Percentiles rank a stretch among this genome's conserved stretches.
Evolutionary conservation across 1,140 invertebrate genomes (phyloP).

Genomic region (Meloidogyne chitwoodi): DNA sequence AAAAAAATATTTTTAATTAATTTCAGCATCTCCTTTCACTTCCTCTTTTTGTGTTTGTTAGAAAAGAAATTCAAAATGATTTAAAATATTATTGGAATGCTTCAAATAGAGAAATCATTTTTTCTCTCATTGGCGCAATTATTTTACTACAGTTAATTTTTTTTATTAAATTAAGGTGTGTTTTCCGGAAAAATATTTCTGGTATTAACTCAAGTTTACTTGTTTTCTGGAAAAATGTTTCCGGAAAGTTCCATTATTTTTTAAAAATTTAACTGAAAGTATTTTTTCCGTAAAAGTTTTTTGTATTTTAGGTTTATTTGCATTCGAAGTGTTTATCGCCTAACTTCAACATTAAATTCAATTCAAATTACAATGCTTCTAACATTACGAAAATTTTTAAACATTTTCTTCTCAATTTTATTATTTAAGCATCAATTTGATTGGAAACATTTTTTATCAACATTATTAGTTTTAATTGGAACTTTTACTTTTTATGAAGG

Average conservation of each 20-base stretch:
- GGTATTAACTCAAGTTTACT: too few relatives aligned
- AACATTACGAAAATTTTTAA: slow-evolving; percentile 90
- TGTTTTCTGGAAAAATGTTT: too few relatives aligned
- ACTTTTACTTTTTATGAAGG: slow-evolving; percentile 31
- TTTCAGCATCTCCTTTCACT: slow-evolving; percentile 74
- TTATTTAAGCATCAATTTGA: slow-evolving; percentile 94
- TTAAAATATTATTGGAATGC: slow-evolving; percentile 69
- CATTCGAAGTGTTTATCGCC: slow-evolving; percentile 84
- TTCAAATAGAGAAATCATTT: slow-evolving; percentile 71
- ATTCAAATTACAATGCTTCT: slow-evolving; percentile 89
- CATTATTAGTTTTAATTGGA: slow-evolving; percentile 80
- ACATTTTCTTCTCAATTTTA: slow-evolving; percentile 84
- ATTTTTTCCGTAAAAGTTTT: neutral
- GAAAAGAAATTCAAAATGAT: slow-evolving; percentile 72
- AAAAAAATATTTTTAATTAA: neutral
- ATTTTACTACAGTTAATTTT: slow-evolving; percentile 44
- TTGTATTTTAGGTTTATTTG: slow-evolving; percentile 71
- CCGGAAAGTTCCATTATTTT: neutral
- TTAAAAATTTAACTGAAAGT: neutral
- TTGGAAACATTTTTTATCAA: slow-evolving; percentile 83
- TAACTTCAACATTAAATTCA: slow-evolving; percentile 87
- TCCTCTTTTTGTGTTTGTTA: slow-evolving; percentile 75
- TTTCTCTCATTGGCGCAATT: slow-evolving; percentile 10
- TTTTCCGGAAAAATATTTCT: neutral
- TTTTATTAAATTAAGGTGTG: neutral